Evolutionary conservation across 2,888 invertebrate species (phyloP).

Genomic region (Rhagonycha lutea): DNA sequence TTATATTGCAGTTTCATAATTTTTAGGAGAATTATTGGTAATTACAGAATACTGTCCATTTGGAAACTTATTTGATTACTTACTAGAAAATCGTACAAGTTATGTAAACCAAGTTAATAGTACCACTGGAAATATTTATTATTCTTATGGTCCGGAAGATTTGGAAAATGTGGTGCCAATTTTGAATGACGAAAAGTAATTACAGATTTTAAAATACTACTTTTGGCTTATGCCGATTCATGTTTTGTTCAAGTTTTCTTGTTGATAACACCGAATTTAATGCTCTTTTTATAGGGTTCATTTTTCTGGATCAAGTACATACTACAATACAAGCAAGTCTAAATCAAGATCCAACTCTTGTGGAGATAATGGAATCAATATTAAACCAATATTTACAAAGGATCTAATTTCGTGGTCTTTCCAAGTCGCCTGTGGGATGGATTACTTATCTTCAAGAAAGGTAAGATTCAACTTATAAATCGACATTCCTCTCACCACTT

Average conservation of each 20-base stretch:
- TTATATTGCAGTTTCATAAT: slow-evolving; percentile 76
- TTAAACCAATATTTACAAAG: slow-evolving; percentile 74
- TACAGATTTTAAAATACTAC: too few relatives aligned
- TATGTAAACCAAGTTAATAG: slow-evolving; percentile 84
- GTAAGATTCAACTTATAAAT: slow-evolving; percentile 51
- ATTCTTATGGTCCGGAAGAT: slow-evolving; percentile 62
- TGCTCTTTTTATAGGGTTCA: too few relatives aligned
- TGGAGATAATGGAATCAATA: slow-evolving; percentile 68
- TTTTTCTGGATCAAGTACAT: too few relatives aligned
- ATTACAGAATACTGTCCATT: neutral
- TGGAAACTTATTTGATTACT: slow-evolving; percentile 73
- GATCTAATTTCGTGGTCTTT: slow-evolving; percentile 90
- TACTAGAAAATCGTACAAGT: slow-evolving; percentile 77
- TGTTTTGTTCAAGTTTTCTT: too few relatives aligned
- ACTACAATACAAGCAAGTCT: too few relatives aligned
- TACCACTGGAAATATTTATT: slow-evolving; percentile 70
- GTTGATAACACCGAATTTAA: too few relatives aligned
- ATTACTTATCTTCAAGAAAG: slow-evolving; percentile 87
- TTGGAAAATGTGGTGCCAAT: slow-evolving; percentile 62
- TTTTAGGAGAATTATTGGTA: neutral
- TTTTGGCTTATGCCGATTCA: too few relatives aligned
- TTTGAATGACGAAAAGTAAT: too few relatives aligned
- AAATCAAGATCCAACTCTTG: too few relatives aligned
- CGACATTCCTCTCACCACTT: slow-evolving; percentile 10
- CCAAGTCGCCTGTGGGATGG: slow-evolving; percentile 94